A percentile compares a stretch with the other conserved stretches of the same genome.
phyloP scores from a whole-genome alignment of 2,797 vertebrate species.

The Dicrostonyx torquatus region DNA sequence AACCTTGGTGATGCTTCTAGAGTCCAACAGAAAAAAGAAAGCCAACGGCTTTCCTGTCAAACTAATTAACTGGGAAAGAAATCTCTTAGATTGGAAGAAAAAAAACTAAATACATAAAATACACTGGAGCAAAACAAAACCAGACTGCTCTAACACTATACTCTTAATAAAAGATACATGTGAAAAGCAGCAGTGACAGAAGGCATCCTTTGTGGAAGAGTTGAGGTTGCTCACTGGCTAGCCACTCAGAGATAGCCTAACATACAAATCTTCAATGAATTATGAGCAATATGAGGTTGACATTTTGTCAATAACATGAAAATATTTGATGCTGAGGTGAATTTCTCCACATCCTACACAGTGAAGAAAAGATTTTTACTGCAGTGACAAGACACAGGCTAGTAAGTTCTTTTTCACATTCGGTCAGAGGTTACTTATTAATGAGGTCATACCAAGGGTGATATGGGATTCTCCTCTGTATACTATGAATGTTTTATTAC shows the following conservation, averaged over 20 bases:
- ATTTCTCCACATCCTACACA: background rate
- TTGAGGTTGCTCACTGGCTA: background rate
- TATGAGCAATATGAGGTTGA: background rate
- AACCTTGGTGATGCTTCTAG: slow-evolving; percentile 3
- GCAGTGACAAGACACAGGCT: background rate
- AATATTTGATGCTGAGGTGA: background rate
- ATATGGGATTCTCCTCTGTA: too few relatives aligned
- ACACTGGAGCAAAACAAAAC: slow-evolving; percentile 3
- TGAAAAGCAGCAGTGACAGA: slow-evolving; percentile 33
- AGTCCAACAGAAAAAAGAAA: background rate
- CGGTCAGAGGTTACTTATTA: background rate
- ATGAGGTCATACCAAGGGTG: background rate
- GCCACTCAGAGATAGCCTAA: background rate
- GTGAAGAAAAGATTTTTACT: background rate
- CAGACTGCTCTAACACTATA: background rate
- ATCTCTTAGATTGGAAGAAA: background rate
- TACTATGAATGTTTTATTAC: too few relatives aligned
- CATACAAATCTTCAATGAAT: background rate
- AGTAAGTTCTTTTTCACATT: background rate
- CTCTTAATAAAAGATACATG: background rate
- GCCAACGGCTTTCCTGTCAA: background rate
- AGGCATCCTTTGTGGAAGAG: background rate
- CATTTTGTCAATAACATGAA: slow-evolving; percentile 6
- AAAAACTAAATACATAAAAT: background rate
- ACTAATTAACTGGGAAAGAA: background rate